Conservation (phyloP, 2,797 vertebrate genomes). For the Alectoris magna region DNA sequence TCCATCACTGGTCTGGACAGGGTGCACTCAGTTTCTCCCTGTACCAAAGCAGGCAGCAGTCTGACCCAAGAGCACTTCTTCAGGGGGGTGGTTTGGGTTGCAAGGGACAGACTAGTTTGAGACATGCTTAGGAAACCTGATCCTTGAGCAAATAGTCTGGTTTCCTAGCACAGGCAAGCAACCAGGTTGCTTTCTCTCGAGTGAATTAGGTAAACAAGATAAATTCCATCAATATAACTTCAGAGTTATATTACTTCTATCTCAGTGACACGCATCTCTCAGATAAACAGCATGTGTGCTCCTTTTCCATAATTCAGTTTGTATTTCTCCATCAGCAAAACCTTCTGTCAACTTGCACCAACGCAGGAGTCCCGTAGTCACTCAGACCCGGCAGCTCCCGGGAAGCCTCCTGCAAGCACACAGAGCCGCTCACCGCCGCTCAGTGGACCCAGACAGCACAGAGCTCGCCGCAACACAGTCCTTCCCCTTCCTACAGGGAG, state of each 20-base stretch:
- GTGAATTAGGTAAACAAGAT: not conserved
- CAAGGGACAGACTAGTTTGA: not conserved
- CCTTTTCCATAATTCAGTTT: not conserved
- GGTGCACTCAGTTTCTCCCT: rapidly evolving
- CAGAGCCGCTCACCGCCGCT: not conserved
- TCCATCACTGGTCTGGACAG: not conserved
- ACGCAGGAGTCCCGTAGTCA: not conserved
- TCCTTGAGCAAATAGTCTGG: not conserved
- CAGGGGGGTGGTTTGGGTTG: not conserved
- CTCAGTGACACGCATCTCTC: not conserved
- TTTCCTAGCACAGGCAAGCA: not conserved
- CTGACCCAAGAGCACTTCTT: not conserved
- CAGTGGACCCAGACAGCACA: not conserved
- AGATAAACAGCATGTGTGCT: not conserved
- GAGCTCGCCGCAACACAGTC: not conserved
- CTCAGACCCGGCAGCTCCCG: not conserved
- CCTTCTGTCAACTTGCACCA: not conserved
- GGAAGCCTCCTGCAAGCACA: not conserved
- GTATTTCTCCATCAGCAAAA: not conserved
- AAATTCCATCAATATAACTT: not conserved
- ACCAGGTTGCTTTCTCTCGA: not conserved
- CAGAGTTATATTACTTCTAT: not conserved
- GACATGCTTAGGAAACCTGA: not conserved
- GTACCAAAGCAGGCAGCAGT: not conserved
- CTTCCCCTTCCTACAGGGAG: rapidly evolving